Evolutionary conservation across 2,797 vertebrate genomes (phyloP).

Genomic region (Cuculus canorus): DNA sequence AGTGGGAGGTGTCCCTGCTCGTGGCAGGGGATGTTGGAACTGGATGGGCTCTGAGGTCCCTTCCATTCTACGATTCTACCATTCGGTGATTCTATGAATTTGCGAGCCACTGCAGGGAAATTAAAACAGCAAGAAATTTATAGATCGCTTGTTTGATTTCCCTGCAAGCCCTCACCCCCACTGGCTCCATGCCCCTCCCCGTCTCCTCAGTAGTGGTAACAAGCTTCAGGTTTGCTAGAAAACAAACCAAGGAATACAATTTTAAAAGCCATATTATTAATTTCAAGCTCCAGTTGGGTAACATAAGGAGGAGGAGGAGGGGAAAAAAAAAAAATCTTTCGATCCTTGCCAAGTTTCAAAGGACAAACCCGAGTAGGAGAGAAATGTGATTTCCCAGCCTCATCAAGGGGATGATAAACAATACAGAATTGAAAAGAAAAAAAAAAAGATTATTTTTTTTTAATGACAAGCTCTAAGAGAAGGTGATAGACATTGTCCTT

Average conservation of each 20-base stretch:
- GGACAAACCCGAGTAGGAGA: constrained; percentile 54
- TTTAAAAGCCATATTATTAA: constrained; percentile 24
- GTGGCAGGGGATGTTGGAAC: too few species aligned
- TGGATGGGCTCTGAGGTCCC: too few species aligned
- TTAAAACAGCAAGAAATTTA: neutral
- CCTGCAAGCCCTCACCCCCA: neutral
- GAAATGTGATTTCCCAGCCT: constrained; percentile 59
- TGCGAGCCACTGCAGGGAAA: neutral
- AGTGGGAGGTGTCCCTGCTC: too few species aligned
- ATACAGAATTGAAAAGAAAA: neutral
- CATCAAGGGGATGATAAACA: constrained; percentile 59
- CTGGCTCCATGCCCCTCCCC: constrained; percentile 54
- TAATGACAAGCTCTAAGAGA: constrained; percentile 38
- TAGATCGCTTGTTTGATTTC: neutral
- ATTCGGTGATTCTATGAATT: neutral
- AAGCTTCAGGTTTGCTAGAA: constrained; percentile 51
- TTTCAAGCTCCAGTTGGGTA: constrained; percentile 34
- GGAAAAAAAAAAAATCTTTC: neutral
- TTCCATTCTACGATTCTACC: too few species aligned
- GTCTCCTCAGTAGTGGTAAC: constrained; percentile 71
- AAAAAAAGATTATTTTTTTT: neutral
- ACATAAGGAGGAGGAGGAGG: constrained; percentile 22
- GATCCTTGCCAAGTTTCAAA: constrained; percentile 58
- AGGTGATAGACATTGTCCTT: constrained; percentile 72
- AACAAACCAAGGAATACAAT: constrained; percentile 38